Base-by-base conservation (phyloP, 1,140 invertebrate genomes). In the Goniozus legneri region DNA sequence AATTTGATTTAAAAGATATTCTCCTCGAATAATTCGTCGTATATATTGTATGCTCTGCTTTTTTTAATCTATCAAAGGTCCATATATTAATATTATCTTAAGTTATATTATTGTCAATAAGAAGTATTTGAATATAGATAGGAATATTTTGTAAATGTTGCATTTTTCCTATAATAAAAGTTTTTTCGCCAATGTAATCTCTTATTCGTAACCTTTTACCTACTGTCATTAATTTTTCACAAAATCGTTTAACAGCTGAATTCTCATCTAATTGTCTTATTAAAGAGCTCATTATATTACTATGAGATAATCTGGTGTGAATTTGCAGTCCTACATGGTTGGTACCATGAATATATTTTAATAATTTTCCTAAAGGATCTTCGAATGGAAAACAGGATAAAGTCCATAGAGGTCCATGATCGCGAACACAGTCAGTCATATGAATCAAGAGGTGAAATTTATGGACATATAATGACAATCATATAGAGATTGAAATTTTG, bases 361-460 rank as follows among this genome's bases (percentile, higher is more conserved):
- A 44, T 2, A 52, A 42, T 18, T 39, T 49, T 10, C 49, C 49
- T 35, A 52, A 49, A 1, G 52, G 30, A 44, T 52, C 38, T 47
- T 56, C 46, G 15, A 36, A 56, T 3, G 30, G 44, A n/a, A 46
- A 56, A 41, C 46, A 56, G n/a, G 46, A 46, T 13, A 30, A 24
- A 10, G 49, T 39, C 22, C 20, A 56, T 22, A 56, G 27, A 8
- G 46, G 54, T 1, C 50, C 54, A 10, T 48, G 32, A 33, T 32
- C 32, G 27, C 30, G 13, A 8, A 56, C 49, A 21, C 14, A 15
- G 31, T 38, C 36, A 18, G 46, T 24, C 18, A 56, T 20, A 30
- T 56, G 53, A 21, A 52, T 37, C 14, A 56, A 15, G 3, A 35
- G 24, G 36, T 56, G 49, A 6, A 56, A 22, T 56, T 55, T 10